A percentile compares a stretch with the other conserved stretches of the same genome.
Conservation (phyloP, 1,140 invertebrate genomes). For the Sarcophaga peregrina region DNA sequence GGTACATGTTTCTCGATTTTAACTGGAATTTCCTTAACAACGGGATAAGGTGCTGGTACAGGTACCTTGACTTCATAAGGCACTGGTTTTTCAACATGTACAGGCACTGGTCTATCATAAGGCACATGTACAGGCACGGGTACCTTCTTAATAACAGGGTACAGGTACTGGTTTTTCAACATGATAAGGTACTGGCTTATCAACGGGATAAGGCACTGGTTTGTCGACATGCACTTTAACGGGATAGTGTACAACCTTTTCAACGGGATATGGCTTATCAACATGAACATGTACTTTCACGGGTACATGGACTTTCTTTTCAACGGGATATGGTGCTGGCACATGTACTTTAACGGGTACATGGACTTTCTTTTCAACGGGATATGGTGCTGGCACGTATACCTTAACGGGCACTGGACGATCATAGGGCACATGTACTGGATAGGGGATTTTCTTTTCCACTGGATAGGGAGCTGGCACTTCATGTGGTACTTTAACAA, state of each 20-base stretch:
- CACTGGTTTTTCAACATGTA: conserved; percentile 71
- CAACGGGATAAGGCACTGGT: conserved; percentile 74
- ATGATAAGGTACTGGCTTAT: conserved; percentile 74
- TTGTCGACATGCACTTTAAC: conserved; percentile 77
- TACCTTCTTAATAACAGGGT: conserved; percentile 70
- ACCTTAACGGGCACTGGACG: conserved; percentile 75
- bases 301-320: conserved; percentile 75
- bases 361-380: conserved; percentile 75
- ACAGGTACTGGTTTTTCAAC: conserved; percentile 73
- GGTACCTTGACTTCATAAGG: conserved; percentile 71
- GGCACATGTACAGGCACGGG: conserved; percentile 70
- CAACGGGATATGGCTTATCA: conserved; percentile 76
- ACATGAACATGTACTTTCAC: conserved; percentile 77
- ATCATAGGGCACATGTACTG: conserved; percentile 74
- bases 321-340: conserved; percentile 77
- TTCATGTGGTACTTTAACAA: conserved; percentile 73
- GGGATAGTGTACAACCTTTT: conserved; percentile 77
- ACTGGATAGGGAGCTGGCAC: conserved; percentile 75
- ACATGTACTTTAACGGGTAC: conserved; percentile 77
- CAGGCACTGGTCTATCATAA: conserved; percentile 72
- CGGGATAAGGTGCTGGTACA: conserved; percentile 70
- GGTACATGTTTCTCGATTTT: conserved; percentile 72
- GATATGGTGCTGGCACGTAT: conserved; percentile 74
- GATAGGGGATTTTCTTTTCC: conserved; percentile 73
- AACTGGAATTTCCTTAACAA: conserved; percentile 68